Base-by-base conservation (phyloP, 1,140 invertebrate genomes). In the Orchestia grillus region DNA sequence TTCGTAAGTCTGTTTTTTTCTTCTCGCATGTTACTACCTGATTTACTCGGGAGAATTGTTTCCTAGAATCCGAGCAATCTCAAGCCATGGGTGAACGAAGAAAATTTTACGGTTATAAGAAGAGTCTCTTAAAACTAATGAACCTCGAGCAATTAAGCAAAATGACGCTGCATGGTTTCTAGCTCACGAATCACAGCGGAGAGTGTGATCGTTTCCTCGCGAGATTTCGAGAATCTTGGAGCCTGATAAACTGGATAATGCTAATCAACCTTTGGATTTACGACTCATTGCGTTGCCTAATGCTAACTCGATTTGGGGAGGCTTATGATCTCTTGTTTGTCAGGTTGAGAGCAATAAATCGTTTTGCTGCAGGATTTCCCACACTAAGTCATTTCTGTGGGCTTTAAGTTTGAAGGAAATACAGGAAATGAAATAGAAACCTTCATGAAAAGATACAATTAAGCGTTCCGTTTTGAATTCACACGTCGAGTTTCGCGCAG, bases 251-350 rank as follows among this genome's bases (percentile, higher is more conserved):
- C 41, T 90, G 28, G 44, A 47, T 94, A 94, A 94, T 94, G 92
- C 92, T 94, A 94, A 94, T 47, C 19, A 94, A 44, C 44, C 44
- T 15, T 94, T 44, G 44, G 44, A 94, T 47, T 94, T 94, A 94
- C 92, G 92, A 47, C 43, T 47, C 43, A n/a, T 28, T 44, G 40
- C 36, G 44, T 94, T n/a, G 23, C 92, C 92, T 47, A 6, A 94
- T 44, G 11, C 43, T 94, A 94, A 94, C 92, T 45, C 40, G 44
- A 94, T 94, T 94, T 94, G 92, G 43, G 8, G 92, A 45, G 44
- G 44, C 47, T 94, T 94, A 94, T 45, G 44, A 40, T 42, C 92
- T 94, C 0, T 19, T 47, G 92, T 0, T 44, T 45, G 92, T 47
- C 92, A 40, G 43, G 36, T 11, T 53, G 92, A 44, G 19, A 16